Conservation (phyloP, 30 jellyfish, hydroid and myxozoan genomes). For the Turritopsis dohrnii region DNA sequence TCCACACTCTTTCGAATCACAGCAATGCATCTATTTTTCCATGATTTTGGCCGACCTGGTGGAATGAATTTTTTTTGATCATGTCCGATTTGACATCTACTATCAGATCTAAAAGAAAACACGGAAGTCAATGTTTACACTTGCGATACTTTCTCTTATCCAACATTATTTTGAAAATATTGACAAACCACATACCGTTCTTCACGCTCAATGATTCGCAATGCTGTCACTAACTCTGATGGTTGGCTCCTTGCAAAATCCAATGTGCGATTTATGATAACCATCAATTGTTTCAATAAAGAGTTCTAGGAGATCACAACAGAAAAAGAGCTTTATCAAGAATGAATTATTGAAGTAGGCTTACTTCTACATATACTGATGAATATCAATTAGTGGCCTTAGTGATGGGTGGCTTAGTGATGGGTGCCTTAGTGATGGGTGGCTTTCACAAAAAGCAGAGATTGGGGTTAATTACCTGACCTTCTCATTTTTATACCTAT, state of each 20-base stretch:
- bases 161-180: not conserved
- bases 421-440: too few relatives aligned
- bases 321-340: not conserved
- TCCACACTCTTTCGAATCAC: slow-evolving; percentile 72
- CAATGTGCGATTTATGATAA: slow-evolving; percentile 56
- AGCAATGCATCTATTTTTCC: slow-evolving; percentile 77
- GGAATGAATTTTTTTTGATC: slow-evolving; percentile 72
- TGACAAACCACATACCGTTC: too few relatives aligned
- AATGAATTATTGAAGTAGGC: too few relatives aligned
- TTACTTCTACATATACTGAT: too few relatives aligned
- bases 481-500: too few relatives aligned
- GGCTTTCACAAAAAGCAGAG: too few relatives aligned
- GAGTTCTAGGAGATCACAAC: slow-evolving; percentile 34
- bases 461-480: too few relatives aligned
- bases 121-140: not conserved
- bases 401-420: too few relatives aligned
- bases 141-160: not conserved
- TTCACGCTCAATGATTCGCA: slow-evolving; percentile 85
- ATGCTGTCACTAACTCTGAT: slow-evolving; percentile 70
- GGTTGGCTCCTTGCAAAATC: slow-evolving; percentile 88
- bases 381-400: too few relatives aligned
- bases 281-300: slow-evolving; percentile 64
- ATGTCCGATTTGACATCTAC: slow-evolving; percentile 47
- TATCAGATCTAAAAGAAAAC: slow-evolving; percentile 49
- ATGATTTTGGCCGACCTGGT: slow-evolving; percentile 77